Base-by-base conservation (phyloP, 2,888 invertebrate species). In the Lottia gigantea region DNA sequence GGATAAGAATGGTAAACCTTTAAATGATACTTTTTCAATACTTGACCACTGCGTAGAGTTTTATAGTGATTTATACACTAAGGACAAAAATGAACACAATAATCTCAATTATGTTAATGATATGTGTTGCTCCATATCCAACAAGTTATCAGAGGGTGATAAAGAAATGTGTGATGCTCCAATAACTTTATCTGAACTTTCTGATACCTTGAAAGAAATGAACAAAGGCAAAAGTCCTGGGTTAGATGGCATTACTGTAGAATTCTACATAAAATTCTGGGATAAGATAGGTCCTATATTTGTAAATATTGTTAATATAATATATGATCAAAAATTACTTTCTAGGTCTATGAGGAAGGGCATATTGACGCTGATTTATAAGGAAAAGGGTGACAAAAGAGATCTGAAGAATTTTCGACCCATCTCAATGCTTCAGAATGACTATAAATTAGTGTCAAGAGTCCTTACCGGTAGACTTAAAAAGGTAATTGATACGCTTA, bases 391-490 rank as follows among this genome's bases (percentile, higher is more conserved):
- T 46, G 67, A 76, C 46, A 47, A 67, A 12, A 26, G 62, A 14
- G 15, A 71, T 67, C 64, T 79, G 63, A 76, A 77, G 71, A 72
- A 72, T 55, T 79, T 74, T 62, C 62, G 78, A 23, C 81, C 78
- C 8, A 80, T 80, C 31, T 76, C 77, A 7, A 49, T 79, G 4
- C 62, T 80, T 40, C 75, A 78, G 70, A 31, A 73, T 15, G 78
- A 80, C 64, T 71, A 76, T 15, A 78, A 80, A 72, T 73, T 78
- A 55, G 40, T 79, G 7, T 77, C 78, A 1, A 79, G 78, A 74
- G 26, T 71, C 15, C 46, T 79, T 14, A 26, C 76, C 12, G 76
- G 71, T 63, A 12, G 78, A 12, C 64, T 80, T 25, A 67, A 68
- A 14, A 49, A 61, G 8, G 72, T 79, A 46, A 55, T 79, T 25